Conservation (phyloP, 2,113 vertebrate species). For the Datnioides undecimradiatus region DNA sequence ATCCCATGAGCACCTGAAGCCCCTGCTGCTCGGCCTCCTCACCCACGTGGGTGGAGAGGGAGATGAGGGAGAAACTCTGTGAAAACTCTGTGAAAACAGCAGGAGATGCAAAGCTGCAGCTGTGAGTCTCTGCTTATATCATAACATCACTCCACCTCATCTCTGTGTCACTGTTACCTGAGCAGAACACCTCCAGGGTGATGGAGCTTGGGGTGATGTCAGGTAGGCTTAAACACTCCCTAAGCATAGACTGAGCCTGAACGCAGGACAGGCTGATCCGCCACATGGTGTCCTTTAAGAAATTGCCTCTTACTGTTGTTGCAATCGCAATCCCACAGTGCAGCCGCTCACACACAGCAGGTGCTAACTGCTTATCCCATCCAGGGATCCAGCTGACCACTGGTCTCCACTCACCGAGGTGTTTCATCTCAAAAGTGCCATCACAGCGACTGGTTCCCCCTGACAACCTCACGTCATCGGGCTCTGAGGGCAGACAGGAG, state of each 20-base stretch:
- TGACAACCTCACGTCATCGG: constrained; percentile 1
- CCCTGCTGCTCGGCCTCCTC: neutral
- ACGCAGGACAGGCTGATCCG: neutral
- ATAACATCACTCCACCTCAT: too few species aligned
- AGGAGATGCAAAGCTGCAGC: too few species aligned
- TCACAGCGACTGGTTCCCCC: constrained; percentile 11
- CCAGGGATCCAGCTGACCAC: accelerated
- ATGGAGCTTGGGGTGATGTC: too few species aligned
- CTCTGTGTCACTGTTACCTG: too few species aligned
- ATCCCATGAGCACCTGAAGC: neutral
- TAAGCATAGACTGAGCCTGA: neutral
- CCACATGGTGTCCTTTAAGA: neutral
- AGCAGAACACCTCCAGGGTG: too few species aligned
- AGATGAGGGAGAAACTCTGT: constrained; percentile 27
- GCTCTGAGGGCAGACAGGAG: neutral
- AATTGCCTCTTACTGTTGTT: neutral
- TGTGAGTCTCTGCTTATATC: too few species aligned
- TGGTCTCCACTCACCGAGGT: neutral
- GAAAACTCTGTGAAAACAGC: too few species aligned
- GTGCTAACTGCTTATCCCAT: neutral
- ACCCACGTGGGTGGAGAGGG: neutral
- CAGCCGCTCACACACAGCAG: neutral
- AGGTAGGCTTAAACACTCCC: too few species aligned
- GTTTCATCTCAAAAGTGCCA: neutral
- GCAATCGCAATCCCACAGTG: neutral